A percentile compares a stretch with the other conserved stretches of the same genome.
phyloP scores from a whole-genome alignment of 2,797 vertebrate species.

The Hydrocynus forskahlii region DNA sequence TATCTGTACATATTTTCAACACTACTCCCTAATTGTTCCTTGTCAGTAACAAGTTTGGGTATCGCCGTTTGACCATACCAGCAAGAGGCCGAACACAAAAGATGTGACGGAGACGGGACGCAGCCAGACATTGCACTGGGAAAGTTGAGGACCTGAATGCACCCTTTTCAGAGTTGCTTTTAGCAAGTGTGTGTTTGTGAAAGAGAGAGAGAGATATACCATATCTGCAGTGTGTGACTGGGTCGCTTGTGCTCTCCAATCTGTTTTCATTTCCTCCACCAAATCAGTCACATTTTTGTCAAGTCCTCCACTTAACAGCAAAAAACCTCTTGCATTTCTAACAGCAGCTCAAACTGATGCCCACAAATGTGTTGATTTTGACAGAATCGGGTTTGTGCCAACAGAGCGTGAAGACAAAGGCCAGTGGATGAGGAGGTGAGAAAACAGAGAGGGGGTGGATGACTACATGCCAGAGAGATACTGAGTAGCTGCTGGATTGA shows the following conservation, averaged over 20 bases:
- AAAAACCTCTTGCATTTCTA: constrained; percentile 43
- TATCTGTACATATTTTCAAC: constrained; percentile 61
- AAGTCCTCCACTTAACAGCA: constrained; percentile 13
- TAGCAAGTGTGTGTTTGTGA: constrained; percentile 13
- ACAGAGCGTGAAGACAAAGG: constrained; percentile 50
- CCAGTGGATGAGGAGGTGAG: not conserved
- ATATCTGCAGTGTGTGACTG: constrained; percentile 43
- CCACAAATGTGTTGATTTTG: constrained; percentile 6
- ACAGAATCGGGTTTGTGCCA: constrained; percentile 14
- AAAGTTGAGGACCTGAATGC: constrained; percentile 38
- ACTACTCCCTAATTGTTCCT: constrained; percentile 40
- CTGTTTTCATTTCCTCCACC: not conserved
- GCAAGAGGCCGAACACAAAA: constrained; percentile 23
- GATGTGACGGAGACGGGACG: constrained; percentile 32
- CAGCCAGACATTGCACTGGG: constrained; percentile 21
- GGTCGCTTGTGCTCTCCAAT: constrained; percentile 50
- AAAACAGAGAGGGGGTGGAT: constrained; percentile 3
- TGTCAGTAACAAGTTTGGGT: constrained; percentile 26
- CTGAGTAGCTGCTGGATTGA: not conserved
- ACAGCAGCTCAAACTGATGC: constrained; percentile 23
- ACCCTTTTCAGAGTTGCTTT: constrained; percentile 17
- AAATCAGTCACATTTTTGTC: not conserved
- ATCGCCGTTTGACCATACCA: constrained; percentile 42
- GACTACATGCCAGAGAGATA: constrained; percentile 28
- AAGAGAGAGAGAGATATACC: too few relatives aligned